A percentile compares a stretch with the other conserved stretches of the same genome.
Evolutionary conservation across 2,888 invertebrate genomes (phyloP).

Genomic region (Desoria tigrina): DNA sequence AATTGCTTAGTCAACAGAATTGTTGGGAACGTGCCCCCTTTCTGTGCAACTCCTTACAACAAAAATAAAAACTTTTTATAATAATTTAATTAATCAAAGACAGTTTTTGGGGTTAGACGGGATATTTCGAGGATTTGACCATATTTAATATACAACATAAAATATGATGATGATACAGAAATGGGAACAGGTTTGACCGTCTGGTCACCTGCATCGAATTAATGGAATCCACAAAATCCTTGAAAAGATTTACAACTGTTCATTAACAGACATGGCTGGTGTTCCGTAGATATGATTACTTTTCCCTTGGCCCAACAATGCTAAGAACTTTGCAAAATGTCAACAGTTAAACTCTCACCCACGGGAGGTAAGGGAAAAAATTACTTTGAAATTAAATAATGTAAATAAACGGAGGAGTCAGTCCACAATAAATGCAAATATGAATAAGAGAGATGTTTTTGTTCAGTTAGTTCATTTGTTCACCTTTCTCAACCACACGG

Average conservation of each 20-base stretch:
- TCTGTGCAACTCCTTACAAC: not conserved
- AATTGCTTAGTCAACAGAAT: not conserved
- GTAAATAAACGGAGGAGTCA: constrained; percentile 14
- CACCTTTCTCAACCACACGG: constrained; percentile 12
- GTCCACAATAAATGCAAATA: constrained; percentile 20
- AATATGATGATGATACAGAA: no score
- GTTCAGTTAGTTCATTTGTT: constrained; percentile 22
- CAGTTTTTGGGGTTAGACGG: no score
- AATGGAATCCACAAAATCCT: not conserved
- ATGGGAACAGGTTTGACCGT: not conserved
- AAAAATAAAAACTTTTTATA: no score
- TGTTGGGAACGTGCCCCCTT: not conserved
- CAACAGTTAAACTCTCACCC: constrained; percentile 27
- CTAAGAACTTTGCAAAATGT: constrained; percentile 8
- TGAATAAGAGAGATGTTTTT: constrained; percentile 9
- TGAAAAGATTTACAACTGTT: constrained; percentile 1
- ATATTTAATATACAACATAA: no score
- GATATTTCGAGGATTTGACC: no score
- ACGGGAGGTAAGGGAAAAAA: constrained; percentile 23
- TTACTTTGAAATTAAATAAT: constrained; percentile 19
- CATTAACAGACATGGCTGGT: constrained; percentile 20
- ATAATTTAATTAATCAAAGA: no score
- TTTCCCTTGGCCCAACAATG: constrained; percentile 3
- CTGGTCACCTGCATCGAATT: not conserved
- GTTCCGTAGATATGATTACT: constrained; percentile 16